Base-by-base conservation (phyloP, 2,888 invertebrate genomes). In the Ennomos quercinarius region DNA sequence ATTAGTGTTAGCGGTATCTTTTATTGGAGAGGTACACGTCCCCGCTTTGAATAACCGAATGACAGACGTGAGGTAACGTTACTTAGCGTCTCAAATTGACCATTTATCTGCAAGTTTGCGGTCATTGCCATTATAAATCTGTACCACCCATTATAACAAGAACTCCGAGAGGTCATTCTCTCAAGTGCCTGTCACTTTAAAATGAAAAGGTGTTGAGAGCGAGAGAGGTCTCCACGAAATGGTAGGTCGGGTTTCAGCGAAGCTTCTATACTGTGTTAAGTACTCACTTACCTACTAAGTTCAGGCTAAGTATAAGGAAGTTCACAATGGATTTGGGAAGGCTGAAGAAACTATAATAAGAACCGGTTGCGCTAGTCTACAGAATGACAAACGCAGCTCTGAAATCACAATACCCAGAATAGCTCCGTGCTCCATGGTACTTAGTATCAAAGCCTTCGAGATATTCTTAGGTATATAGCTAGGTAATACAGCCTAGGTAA, bases 61-160 rank as follows among this genome's bases (percentile, higher is more conserved):
- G 60, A 64, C 68, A 56, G 56, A 69, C 70, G 50, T 60, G 57
- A 71, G 64, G 55, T 70, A 70, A 67, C 56, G 50, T 67, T 63
- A 61, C 53, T 44, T 49, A 60, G 61, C 63, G 57, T 59, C 65
- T 62, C 61, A 63, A 73, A 64, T 55, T 57, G 51, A 34, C 52
- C 69, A 75, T 67, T 74, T 67, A 75, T 65, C 69, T 67, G 66
- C 64, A 69, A 63, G 70, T 70, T 66, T 66, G 69, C 79, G 86
- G 86, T 87, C 88, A 83, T 81, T 87, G 87, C 81, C 87, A 85
- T 81, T 81, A 73, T 38, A 64, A 76, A 81, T 77, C 70, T 76
- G 73, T 71, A 63, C 60, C 66, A 67, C 57, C 84, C 79, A 80
- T 44, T 51, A 11, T 57, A 67, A 35, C 46, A 5, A 66, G 80